Evolutionary conservation across 2,113 vertebrate genomes (phyloP), one percentile per base, ranked within the genome.

Genomic region (Cyanoramphus novaezelandiae): DNA sequence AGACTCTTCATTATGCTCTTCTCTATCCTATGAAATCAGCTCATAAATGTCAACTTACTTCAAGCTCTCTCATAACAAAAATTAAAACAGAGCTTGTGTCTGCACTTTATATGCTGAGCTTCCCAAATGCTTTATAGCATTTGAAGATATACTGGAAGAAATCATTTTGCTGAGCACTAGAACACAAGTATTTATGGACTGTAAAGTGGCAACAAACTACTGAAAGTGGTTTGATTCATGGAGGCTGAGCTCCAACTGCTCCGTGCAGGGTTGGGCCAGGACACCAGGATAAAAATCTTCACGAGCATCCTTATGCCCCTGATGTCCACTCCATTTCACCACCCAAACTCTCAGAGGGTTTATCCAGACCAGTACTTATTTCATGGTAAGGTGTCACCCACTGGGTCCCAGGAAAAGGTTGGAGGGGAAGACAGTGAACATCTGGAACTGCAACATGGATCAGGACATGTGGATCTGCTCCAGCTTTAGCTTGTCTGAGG

Each of bases 1-100:
- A 79, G 65, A 82, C 31, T 75, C 76, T 88, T 95, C 62, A 55
- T 82, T 88, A 86, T 37, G 39, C 35, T 75, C 28, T 83, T 68
- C 71, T 65, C 28, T 74, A 35, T 91, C 63, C 71, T 78, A 81
- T 33, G 55, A 92, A 88, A 93, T 62, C 72, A 92, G 64, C 71
- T 92, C 79, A 60, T 93, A 95, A 96, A 95, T 28, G 72, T 83
- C 92, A 95, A 64, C 35, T 93, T 37, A 20, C 76, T 88, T 92
- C 69, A 85, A 88, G 47, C 44, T 62, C 44, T 91, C 72, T 78
- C 3, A 0, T 63, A 74, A 70, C 29, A 92, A 60, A 94, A 86
- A 94, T 60, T 78, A 94, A 90, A 90, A 78, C 88, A 94, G 90
- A 81, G 43, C 81, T 82, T 71, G 86, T n/a, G 64, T 92, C 92